These are phyloP conservation scores for Glaucopsyche alexis DNA, from an alignment of 2,888 invertebrate species.

Conservation along the genomic window DNA sequence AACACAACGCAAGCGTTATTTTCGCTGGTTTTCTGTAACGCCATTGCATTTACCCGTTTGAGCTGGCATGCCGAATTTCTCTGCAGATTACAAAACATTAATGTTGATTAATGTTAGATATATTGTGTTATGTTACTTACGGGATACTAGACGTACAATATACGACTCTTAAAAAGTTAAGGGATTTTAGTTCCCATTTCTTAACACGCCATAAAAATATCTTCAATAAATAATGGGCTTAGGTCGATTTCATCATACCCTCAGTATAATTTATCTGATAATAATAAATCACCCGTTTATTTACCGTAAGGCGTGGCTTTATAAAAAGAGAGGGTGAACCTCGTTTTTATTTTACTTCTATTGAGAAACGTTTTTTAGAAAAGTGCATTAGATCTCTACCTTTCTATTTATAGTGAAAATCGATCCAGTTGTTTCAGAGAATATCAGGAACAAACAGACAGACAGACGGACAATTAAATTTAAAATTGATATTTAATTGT, in stretches of 20 bases:
- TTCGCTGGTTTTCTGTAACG: no score
- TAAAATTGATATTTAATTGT: no score
- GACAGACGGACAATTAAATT: no score
- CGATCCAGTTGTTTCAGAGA: no score
- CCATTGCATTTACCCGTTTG: no score
- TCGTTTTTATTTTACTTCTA: background rate
- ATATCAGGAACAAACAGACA: no score
- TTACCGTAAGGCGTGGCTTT: slow-evolving; percentile 12
- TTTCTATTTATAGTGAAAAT: background rate
- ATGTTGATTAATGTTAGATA: no score
- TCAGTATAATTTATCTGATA: slow-evolving; percentile 23
- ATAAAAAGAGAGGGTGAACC: background rate
- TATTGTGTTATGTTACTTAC: no score
- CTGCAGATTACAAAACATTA: no score
- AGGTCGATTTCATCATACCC: slow-evolving; percentile 12
- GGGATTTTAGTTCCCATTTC: background rate
- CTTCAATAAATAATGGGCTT: slow-evolving; percentile 24
- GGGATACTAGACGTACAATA: background rate
- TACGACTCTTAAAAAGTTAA: background rate
- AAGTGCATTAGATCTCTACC: background rate
- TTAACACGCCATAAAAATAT: slow-evolving; percentile 15
- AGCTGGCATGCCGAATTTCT: no score
- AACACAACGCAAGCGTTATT: no score
- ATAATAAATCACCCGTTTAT: slow-evolving; percentile 17
- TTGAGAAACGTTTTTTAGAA: background rate